Evolutionary conservation across 2,113 vertebrate species (phyloP).

Genomic region (Mustela nigripes): DNA sequence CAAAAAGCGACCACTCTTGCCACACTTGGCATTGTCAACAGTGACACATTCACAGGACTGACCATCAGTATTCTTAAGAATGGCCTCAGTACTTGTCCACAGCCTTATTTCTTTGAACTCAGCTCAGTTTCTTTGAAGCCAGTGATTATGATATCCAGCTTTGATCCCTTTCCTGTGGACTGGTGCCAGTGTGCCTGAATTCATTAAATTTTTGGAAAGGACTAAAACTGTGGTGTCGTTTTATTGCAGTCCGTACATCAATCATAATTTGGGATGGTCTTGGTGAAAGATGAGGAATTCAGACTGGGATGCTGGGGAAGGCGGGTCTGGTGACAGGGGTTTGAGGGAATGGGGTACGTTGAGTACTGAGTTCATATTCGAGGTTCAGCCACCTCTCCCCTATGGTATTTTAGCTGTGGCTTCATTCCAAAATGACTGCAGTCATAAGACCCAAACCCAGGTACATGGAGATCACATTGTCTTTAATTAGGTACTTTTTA

Average conservation of each 20-base stretch:
- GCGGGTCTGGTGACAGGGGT: not conserved
- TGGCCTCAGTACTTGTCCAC: not conserved
- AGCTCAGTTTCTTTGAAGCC: constrained; percentile 66
- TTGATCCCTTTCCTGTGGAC: constrained; percentile 67
- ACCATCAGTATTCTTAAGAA: not conserved
- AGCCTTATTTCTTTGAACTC: constrained; percentile 62
- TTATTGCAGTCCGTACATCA: constrained; percentile 68
- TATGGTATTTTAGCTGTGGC: not conserved
- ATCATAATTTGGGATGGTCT: constrained; percentile 69
- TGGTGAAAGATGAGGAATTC: constrained; percentile 80
- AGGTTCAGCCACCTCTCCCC: not conserved
- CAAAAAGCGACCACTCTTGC: not conserved
- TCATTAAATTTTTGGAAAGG: constrained; percentile 78
- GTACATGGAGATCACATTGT: not conserved
- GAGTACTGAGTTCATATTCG: not conserved
- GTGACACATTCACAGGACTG: not conserved
- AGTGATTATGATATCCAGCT: constrained; percentile 42
- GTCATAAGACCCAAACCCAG: not conserved
- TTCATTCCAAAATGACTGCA: not conserved
- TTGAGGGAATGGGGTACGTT: not conserved
- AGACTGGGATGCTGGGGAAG: not conserved
- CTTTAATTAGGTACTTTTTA: not conserved
- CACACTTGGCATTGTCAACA: not conserved
- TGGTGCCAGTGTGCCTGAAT: constrained; percentile 72
- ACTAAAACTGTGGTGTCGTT: constrained; percentile 63